Evolutionary conservation across 2,113 vertebrate species (phyloP), one percentile per base, ranked within the genome.

Genomic region (Elanoides forficatus): DNA sequence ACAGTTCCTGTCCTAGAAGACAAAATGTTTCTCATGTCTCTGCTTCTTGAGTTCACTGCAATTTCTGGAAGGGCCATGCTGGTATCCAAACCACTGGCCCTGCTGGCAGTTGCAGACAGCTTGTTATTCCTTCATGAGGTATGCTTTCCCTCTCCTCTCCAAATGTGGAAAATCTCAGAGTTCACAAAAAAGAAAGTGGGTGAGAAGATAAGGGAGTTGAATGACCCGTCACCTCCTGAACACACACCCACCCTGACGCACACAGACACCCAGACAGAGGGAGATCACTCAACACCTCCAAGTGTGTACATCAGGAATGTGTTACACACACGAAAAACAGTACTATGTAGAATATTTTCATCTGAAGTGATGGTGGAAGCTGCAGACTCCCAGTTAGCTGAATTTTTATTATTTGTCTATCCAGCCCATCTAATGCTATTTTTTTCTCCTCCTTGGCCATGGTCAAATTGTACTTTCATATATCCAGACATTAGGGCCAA

Each of bases 181-280:
- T 83, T 97, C 86, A 58, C 29, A 26, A 93, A 82, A 84, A 94
- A 79, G 73, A 88, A 96, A 94, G 93, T 80, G 89, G 59, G 81
- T 86, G 96, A 96, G 91, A 94, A 97, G 97, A 97, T 97, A 98
- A 97, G 89, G 89, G 40, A 55, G 83, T 8, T 87, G 88, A 95
- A 78, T 86, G 82, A 65, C 73, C 97, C 70, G 74, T 94, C 91
- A 91, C 88, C 97, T 93, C 94, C 94, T 85, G 88, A 89, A 43
- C 86, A 82, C 63, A 34, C 72, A 27, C 68, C 53, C 55, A 67
- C 59, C 91, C 91, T 91, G 93, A 74, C 1, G 60, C 78, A 93
- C 82, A 86, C 45, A 71, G 93, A 75, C 55, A 80, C 75, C 70
- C 42, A 87, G 83, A 42, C 66, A 25, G 62, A 70, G 86, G 76